Base-by-base conservation (phyloP, 2,888 invertebrate species). In the Caenorhabditis sp. region DNA sequence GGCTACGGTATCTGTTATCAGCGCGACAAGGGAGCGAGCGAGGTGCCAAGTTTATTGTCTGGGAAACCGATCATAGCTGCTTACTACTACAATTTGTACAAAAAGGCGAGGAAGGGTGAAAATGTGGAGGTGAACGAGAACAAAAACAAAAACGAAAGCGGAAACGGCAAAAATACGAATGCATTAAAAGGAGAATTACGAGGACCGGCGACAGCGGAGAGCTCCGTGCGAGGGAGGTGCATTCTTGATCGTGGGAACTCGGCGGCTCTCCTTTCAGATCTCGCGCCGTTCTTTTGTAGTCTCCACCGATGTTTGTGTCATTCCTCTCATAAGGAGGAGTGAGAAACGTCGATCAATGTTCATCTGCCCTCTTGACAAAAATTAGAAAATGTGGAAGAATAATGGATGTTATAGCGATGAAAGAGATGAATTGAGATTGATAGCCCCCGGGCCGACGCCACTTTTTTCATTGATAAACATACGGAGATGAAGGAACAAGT, bases 351-450 rank as follows among this genome's bases (percentile, higher is more conserved):
- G n/a, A n/a, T n/a, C n/a, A n/a, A n/a, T n/a, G n/a, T n/a, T n/a
- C 30, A n/a, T 32, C n/a, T 32, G 3, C 26, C 22, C 45, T 15
- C 8, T 41, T 22, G 2, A 7, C 22, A 59, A 26, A 37, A 48
- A 26, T 58, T 45, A 48, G 59, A 70, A n/a, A 68, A 59, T 35
- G 70, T 70, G 70, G 59, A 70, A 59, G 53, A 70, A 52, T 70
- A 70, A 70, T 70, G 70, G 59, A 70, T 70, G 70, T 70, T 70
- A 43, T 70, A 70, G 70, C 59, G 70, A 70, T 59, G 70, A 70
- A 52, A 70, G 59, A 70, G 59, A 70, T 70, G 59, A 61, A 70
- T 70, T 70, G 70, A 70, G 70, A 70, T 70, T 70, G 70, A 70
- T 70, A 70, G 70, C 70, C 50, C 70, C 35, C 58, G 9, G 13